These are phyloP conservation scores for Chondrosia reniformis DNA, from an alignment of 37 sponge, comb jelly and placozoan genomes.

Conservation along the genomic window DNA sequence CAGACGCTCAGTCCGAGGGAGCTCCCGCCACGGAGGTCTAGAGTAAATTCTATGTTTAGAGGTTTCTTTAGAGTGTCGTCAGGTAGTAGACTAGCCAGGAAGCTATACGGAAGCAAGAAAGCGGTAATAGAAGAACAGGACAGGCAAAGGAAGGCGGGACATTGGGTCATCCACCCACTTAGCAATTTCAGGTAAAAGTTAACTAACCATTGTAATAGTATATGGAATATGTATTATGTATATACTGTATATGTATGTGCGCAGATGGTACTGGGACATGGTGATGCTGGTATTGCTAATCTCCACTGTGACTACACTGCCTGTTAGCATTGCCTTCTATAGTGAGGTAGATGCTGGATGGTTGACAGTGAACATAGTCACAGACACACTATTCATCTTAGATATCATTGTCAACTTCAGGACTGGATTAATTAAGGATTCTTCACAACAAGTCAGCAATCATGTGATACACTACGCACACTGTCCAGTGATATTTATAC, in stretches of 20 bases:
- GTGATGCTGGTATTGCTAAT: constrained; percentile 26
- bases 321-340: constrained; percentile 54
- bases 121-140: constrained; percentile 3
- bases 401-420: constrained; percentile 44
- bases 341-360: constrained; percentile 36
- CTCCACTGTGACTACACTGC: constrained; percentile 36
- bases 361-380: constrained; percentile 34
- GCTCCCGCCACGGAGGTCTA: neutral
- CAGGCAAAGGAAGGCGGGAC: neutral
- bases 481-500: too few species aligned
- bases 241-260: neutral
- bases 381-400: constrained; percentile 37
- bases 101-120: constrained; percentile 45
- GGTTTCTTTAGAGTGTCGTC: constrained; percentile 35
- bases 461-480: too few species aligned
- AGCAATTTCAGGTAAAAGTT: constrained; percentile 40
- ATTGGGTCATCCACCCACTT: constrained; percentile 45
- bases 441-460: too few species aligned
- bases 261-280: constrained; percentile 54
- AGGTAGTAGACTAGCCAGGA: constrained; percentile 37
- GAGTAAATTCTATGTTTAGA: neutral
- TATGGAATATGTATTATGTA: neutral
- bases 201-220: neutral
- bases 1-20: too few species aligned
- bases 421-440: constrained; percentile 35